phyloP scores from a whole-genome alignment of 2,888 invertebrate species.

The Cyclophora albipunctata region DNA sequence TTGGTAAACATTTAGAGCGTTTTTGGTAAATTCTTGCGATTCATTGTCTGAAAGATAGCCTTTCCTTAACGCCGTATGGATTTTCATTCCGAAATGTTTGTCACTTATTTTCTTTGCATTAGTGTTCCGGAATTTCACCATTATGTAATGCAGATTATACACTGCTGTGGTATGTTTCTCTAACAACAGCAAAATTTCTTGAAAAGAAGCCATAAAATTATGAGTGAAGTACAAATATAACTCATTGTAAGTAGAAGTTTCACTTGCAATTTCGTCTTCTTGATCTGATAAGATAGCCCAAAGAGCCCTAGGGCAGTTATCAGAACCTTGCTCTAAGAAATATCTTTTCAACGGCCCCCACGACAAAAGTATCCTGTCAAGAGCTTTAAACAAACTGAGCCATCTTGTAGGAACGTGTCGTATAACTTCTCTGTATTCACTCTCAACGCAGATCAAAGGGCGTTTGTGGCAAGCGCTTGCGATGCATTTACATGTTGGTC shows the following conservation, averaged over 20 bases:
- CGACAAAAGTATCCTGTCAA: neutral
- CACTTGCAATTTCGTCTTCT: constrained; percentile 1
- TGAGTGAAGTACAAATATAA: constrained; percentile 2
- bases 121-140: neutral
- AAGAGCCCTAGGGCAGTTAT: neutral
- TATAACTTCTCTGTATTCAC: constrained; percentile 2
- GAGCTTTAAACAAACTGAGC: constrained; percentile 3
- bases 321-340: constrained; percentile 1
- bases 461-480: too few species aligned
- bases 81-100: neutral
- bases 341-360: neutral
- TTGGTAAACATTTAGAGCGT: neutral
- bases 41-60: neutral
- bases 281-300: constrained; percentile 1
- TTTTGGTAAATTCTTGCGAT: constrained; percentile 1
- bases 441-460: neutral
- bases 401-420: constrained; percentile 9
- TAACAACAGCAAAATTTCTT: constrained; percentile 1
- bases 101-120: neutral
- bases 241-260: constrained; percentile 1
- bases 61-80: neutral
- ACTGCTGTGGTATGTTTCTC: constrained; percentile 1
- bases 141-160: neutral
- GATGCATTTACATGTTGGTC: too few species aligned
- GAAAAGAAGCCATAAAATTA: constrained; percentile 1